A percentile compares a stretch with the other conserved stretches of the same genome.
These are phyloP conservation scores for Gambusia yucatana DNA, from an alignment of 2,797 vertebrate genomes.

Conservation along the genomic window DNA sequence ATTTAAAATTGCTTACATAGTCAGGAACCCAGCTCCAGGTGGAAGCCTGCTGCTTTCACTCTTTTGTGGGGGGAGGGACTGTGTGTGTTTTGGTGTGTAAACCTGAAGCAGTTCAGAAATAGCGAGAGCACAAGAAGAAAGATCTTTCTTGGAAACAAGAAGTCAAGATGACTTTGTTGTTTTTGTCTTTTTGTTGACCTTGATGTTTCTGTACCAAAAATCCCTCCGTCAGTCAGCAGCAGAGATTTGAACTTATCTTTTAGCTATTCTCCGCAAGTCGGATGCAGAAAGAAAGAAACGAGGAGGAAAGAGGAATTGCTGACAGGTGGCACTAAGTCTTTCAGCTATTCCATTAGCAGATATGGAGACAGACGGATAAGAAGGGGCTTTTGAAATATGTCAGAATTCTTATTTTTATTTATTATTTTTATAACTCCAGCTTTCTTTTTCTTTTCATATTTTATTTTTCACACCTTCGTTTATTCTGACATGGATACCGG, in stretches of 20 bases:
- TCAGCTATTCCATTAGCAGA: conserved; percentile 32
- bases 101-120: conserved; percentile 25
- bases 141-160: conserved; percentile 55
- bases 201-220: conserved; percentile 51
- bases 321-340: conserved; percentile 57
- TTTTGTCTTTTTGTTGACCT: conserved; percentile 46
- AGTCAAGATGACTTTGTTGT: conserved; percentile 61
- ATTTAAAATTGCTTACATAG: conserved; percentile 34
- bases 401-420: conserved; percentile 36
- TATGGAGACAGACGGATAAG: conserved; percentile 42
- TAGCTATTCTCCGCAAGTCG: conserved; percentile 74
- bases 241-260: conserved; percentile 72
- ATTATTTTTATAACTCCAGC: conserved; percentile 12
- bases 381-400: conserved; percentile 55
- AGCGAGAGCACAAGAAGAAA: conserved; percentile 23
- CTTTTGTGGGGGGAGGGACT: conserved; percentile 7
- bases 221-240: conserved; percentile 53
- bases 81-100: conserved; percentile 27
- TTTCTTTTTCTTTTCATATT: conserved; percentile 34
- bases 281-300: conserved; percentile 59
- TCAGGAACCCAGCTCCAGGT: conserved; percentile 44
- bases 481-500: neutral
- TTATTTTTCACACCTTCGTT: conserved; percentile 36
- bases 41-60: conserved; percentile 9
- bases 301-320: conserved; percentile 38